Evolutionary conservation across 1,140 invertebrate genomes (phyloP).

Genomic region (Aricia agestis): DNA sequence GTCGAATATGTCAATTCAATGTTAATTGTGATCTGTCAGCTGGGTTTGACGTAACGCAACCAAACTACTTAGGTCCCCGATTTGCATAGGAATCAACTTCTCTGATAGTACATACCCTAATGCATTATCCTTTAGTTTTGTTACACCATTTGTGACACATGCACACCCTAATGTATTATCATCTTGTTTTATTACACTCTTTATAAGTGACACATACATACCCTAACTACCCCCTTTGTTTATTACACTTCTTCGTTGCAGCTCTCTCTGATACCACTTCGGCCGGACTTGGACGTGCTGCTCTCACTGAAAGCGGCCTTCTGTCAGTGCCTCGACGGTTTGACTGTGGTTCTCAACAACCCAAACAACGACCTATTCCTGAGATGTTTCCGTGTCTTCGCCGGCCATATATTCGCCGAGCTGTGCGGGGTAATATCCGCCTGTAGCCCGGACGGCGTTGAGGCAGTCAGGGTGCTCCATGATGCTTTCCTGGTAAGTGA

Average conservation of each 20-base stretch:
- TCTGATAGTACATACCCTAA: no score
- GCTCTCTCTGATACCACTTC: conserved; percentile 30
- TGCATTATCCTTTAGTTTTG: no score
- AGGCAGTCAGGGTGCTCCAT: conserved; percentile 35
- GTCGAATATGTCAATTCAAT: no score
- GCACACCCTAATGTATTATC: no score
- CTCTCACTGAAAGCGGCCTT: conserved; percentile 39
- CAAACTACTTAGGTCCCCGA: no score
- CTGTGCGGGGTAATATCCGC: conserved; percentile 39
- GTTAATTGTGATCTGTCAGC: no score
- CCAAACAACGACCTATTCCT: conserved; percentile 27
- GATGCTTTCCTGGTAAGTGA: conserved; percentile 39
- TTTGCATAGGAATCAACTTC: no score
- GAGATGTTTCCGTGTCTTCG: conserved; percentile 38
- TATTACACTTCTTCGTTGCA: conserved; percentile 21
- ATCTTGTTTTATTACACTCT: no score
- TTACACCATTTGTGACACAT: no score
- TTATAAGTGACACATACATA: no score
- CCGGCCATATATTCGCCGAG: conserved; percentile 41
- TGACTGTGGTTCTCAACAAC: conserved; percentile 15
- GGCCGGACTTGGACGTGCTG: conserved; percentile 33
- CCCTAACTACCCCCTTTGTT: no score
- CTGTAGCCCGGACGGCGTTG: conserved; percentile 37
- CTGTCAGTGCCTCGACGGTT: conserved; percentile 26
- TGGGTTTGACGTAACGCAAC: no score